Evolutionary conservation across 2,888 invertebrate species (phyloP), one percentile per base, ranked within the genome.

Genomic region (Ormyrus rosae): DNA sequence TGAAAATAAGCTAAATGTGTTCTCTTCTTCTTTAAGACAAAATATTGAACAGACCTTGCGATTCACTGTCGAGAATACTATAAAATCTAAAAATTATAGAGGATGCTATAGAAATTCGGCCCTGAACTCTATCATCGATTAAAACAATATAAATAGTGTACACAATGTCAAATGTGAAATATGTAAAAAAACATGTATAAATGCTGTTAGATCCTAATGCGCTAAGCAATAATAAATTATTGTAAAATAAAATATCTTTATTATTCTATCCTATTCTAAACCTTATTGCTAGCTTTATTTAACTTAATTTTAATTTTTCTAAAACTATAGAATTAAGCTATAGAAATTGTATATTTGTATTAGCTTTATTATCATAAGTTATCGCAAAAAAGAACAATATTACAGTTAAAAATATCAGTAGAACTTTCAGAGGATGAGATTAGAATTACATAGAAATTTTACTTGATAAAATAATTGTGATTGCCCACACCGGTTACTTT

Each of bases 151-250:
- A 81, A 73, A 81, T 81, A 78, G 63, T 81, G 78, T 81, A 78
- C 69, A 78, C 78, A 79, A 64, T 51, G 65, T 78, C 69, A 53
- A 75, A 78, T 67, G 76, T 67, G 63, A 65, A 78, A 71, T 78
- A 77, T 81, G 73, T 73, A 81, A 74, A 74, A 78, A 78, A 79
- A 65, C 53, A 72, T 79, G 76, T 79, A 79, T 72, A 79, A 78
- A 81, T 72, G 70, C 60, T 76, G 76, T 72, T 81, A 78, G 76
- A 74, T 60, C 67, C 50, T 69, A 77, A 65, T 78, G 60, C 63
- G 64, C 74, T 69, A 65, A 81, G 74, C 73, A 77, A 81, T 73
- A 81, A 81, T 81, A 74, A 78, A 81, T 63, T 68, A 78, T 73
- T 78, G 78, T 73, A 78, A 78, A 78, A 55, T 61, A 60, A 19